These are phyloP conservation scores for Cebidichthys violaceus DNA, from an alignment of 2,113 vertebrate genomes.

Conservation along the genomic window DNA sequence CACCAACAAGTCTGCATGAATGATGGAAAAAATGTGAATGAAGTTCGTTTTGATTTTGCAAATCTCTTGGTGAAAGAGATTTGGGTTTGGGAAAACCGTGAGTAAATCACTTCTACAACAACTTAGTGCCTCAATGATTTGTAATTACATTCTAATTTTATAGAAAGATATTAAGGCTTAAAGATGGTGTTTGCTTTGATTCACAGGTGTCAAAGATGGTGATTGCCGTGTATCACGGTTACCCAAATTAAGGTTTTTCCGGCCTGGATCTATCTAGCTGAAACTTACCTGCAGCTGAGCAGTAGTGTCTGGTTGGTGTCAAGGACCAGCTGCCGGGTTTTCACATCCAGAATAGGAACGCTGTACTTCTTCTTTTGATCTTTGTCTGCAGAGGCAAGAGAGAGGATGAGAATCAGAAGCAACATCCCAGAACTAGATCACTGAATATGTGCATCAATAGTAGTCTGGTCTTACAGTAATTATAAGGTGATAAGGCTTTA, in stretches of 20 bases:
- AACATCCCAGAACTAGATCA: not conserved
- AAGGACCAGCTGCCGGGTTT: slow-evolving; percentile 84
- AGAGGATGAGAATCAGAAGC: not conserved
- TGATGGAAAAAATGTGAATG: not conserved
- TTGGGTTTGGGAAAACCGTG: not conserved
- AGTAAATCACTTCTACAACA: not conserved
- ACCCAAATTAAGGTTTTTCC: not conserved
- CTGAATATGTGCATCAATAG: not conserved
- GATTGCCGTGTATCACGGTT: not conserved
- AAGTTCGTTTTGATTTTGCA: not conserved
- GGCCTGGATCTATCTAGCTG: not conserved
- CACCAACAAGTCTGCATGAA: not conserved
- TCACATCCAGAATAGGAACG: slow-evolving; percentile 88
- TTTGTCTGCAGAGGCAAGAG: slow-evolving; percentile 61
- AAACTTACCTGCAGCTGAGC: slow-evolving; percentile 93
- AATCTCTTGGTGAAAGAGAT: not conserved
- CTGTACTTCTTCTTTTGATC: slow-evolving; percentile 85
- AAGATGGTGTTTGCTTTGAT: not conserved
- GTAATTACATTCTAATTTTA: not conserved
- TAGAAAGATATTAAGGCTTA: not conserved
- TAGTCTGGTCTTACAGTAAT: not conserved
- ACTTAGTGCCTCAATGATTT: not conserved
- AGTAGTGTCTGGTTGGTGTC: slow-evolving; percentile 88
- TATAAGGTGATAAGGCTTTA: not conserved
- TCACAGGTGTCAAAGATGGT: not conserved